These are phyloP conservation scores for Ephydatia muelleri DNA, from an alignment of 37 sponge, comb jelly and placozoan species.

Conservation along the genomic window DNA sequence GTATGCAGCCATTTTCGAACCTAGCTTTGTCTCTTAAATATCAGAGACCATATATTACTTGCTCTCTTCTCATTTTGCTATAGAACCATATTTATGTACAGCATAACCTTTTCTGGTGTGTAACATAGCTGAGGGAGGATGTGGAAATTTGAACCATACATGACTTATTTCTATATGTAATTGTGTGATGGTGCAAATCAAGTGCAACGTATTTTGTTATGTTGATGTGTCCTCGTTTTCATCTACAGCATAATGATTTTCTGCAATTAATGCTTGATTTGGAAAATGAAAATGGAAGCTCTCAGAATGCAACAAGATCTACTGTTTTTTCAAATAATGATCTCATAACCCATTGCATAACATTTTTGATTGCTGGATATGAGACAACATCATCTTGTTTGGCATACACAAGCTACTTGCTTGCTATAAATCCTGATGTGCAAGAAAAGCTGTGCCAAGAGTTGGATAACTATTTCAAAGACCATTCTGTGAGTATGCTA, in stretches of 20 bases:
- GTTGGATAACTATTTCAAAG: constrained; percentile 56
- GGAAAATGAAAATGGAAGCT: constrained; percentile 11
- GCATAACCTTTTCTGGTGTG: no score
- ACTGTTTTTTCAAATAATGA: constrained; percentile 40
- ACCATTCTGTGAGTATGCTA: constrained; percentile 42
- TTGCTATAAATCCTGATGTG: constrained; percentile 67
- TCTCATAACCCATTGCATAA: constrained; percentile 38
- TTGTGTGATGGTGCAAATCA: no score
- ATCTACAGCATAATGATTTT: constrained; percentile 50
- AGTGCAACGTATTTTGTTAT: no score
- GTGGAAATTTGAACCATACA: no score
- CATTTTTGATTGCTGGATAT: constrained; percentile 77
- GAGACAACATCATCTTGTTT: constrained; percentile 77
- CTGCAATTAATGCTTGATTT: constrained; percentile 73
- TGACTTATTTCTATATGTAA: no score
- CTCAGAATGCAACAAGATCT: neutral
- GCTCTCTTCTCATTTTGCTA: no score
- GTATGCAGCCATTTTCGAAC: no score
- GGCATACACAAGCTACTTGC: constrained; percentile 58
- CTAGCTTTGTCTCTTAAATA: no score
- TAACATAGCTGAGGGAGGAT: no score
- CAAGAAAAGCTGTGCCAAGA: constrained; percentile 59
- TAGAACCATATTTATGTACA: no score
- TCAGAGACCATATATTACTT: no score
- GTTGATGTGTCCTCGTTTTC: neutral